These are phyloP conservation scores for Polyommatus icarus DNA, from an alignment of 2,888 invertebrate species.

Conservation along the genomic window DNA sequence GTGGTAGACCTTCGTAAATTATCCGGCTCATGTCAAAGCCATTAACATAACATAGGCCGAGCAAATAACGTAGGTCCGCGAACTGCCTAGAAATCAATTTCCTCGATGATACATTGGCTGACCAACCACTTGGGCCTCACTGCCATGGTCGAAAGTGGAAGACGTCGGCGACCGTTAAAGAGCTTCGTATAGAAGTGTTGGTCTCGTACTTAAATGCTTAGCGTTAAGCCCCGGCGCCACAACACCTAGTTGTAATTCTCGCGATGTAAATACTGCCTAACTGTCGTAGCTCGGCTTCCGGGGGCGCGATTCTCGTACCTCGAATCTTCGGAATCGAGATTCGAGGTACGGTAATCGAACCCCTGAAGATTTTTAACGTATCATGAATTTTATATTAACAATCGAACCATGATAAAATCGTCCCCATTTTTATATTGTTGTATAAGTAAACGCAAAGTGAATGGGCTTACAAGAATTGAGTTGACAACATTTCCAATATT, in stretches of 20 bases:
- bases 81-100: background rate
- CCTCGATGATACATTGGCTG: background rate
- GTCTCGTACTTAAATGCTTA: slow-evolving; percentile 22
- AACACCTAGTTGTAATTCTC: background rate
- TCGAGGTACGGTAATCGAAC: background rate
- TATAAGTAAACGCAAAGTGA: background rate
- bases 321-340: background rate
- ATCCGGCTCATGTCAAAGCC: too few relatives aligned
- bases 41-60: background rate
- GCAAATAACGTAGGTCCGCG: background rate
- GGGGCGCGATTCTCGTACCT: background rate
- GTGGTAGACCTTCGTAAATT: too few relatives aligned
- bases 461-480: slow-evolving; percentile 2
- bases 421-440: background rate
- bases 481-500: slow-evolving; percentile 2
- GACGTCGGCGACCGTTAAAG: background rate
- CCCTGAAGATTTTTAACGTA: background rate
- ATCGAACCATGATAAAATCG: background rate
- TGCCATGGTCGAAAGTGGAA: background rate
- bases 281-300: background rate
- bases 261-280: slow-evolving; percentile 10
- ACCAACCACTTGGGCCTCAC: background rate
- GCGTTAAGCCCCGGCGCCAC: background rate
- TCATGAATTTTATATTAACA: background rate
- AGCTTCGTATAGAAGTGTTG: background rate